phyloP scores from a whole-genome alignment of 2,888 invertebrate genomes.

The Eudasyphora cyanicolor region DNA sequence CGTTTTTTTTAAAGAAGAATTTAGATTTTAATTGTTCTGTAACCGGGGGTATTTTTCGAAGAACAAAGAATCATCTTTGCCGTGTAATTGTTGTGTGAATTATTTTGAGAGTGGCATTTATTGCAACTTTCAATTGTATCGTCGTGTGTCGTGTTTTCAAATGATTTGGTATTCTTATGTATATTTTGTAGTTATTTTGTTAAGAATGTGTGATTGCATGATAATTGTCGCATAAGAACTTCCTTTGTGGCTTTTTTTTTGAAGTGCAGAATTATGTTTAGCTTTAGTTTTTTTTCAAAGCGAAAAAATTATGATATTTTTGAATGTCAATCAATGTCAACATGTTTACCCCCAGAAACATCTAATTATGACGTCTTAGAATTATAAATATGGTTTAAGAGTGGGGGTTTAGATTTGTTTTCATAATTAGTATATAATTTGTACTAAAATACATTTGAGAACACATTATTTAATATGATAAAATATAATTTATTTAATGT shows the following conservation, averaged over 20 bases:
- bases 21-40: constrained; percentile 33
- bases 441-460: not conserved
- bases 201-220: constrained; percentile 7
- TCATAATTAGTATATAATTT: not conserved
- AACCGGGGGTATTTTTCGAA: constrained; percentile 22
- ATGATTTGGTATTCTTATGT: not conserved
- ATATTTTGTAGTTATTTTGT: constrained; percentile 32
- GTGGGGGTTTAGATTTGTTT: too few species aligned
- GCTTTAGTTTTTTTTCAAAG: not conserved
- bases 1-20: constrained; percentile 37
- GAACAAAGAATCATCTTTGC: constrained; percentile 45
- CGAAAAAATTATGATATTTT: constrained; percentile 3
- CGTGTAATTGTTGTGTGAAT: constrained; percentile 48
- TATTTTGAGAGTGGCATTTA: constrained; percentile 11
- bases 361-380: too few species aligned
- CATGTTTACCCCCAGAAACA: not conserved
- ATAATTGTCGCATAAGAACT: constrained; percentile 35
- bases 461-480: too few species aligned
- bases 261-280: not conserved
- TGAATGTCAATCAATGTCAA: not conserved
- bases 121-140: constrained; percentile 14
- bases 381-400: not conserved
- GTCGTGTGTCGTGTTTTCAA: not conserved
- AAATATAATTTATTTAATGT: too few species aligned
- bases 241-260: constrained; percentile 15